Evolutionary conservation across 2,113 vertebrate species (phyloP).

Genomic region (Protomyctophum bolini): DNA sequence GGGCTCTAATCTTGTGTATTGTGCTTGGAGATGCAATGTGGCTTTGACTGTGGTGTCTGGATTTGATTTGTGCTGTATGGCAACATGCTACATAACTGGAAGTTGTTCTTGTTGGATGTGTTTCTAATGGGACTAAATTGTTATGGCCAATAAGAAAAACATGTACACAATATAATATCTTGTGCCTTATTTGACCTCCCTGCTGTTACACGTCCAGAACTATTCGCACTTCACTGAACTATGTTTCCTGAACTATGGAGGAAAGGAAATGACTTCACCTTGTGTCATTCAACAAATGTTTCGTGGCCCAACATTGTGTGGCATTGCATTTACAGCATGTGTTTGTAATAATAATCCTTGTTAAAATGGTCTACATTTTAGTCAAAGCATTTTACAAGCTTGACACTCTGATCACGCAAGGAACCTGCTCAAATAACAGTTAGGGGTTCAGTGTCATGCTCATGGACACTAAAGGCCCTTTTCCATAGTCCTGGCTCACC

Average conservation of each 20-base stretch:
- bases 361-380: too few relatives aligned
- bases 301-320: slow-evolving; percentile 7
- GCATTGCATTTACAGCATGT: neutral
- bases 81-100: slow-evolving; percentile 19
- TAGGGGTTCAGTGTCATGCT: too few relatives aligned
- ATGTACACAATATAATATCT: slow-evolving; percentile 35
- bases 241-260: slow-evolving; percentile 30
- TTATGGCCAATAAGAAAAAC: slow-evolving; percentile 55
- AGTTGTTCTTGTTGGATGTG: slow-evolving; percentile 41
- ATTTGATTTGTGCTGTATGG: slow-evolving; percentile 50
- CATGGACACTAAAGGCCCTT: too few relatives aligned
- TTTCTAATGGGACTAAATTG: slow-evolving; percentile 44
- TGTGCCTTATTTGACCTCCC: slow-evolving; percentile 51
- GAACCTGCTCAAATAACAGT: too few relatives aligned
- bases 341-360: neutral
- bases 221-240: slow-evolving; percentile 22
- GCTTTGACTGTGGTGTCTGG: slow-evolving; percentile 40
- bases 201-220: slow-evolving; percentile 30
- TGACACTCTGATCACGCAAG: too few relatives aligned
- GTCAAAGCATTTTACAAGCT: too few relatives aligned
- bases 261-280: slow-evolving; percentile 50
- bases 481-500: too few relatives aligned
- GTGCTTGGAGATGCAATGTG: slow-evolving; percentile 30
- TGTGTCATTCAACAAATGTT: slow-evolving; percentile 13
- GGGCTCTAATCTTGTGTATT: neutral